phyloP scores from a whole-genome alignment of 2,888 invertebrate genomes.

The Philhelius pedissequus region DNA sequence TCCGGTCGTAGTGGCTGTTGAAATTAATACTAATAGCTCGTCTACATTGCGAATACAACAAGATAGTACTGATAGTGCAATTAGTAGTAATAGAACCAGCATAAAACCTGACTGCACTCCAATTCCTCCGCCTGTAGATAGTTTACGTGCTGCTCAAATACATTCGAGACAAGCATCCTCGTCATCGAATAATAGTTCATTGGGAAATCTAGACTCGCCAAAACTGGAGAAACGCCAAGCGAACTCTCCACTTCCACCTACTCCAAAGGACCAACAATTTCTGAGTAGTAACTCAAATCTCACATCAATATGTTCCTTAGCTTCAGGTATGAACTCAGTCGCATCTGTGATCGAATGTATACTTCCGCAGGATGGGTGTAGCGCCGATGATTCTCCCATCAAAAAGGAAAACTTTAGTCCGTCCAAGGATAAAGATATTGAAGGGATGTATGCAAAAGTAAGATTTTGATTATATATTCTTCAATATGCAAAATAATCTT shows the following conservation, averaged over 20 bases:
- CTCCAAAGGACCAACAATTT: slow-evolving; percentile 80
- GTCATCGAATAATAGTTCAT: slow-evolving; percentile 86
- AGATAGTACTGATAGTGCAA: slow-evolving; percentile 46
- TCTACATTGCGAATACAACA: slow-evolving; percentile 39
- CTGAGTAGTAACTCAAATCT: slow-evolving; percentile 75
- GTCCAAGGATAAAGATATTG: slow-evolving; percentile 83
- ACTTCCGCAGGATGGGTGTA: slow-evolving; percentile 61
- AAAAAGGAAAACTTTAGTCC: slow-evolving; percentile 81
- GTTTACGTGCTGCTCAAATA: slow-evolving; percentile 82
- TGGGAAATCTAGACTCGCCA: slow-evolving; percentile 89
- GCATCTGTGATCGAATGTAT: slow-evolving; percentile 77
- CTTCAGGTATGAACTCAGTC: slow-evolving; percentile 76
- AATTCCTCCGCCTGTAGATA: slow-evolving; percentile 82
- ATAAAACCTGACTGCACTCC: slow-evolving; percentile 70
- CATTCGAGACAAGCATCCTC: slow-evolving; percentile 79
- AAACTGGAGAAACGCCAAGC: slow-evolving; percentile 94
- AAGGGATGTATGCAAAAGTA: slow-evolving; percentile 95
- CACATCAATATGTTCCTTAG: slow-evolving; percentile 73
- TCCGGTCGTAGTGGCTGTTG: slow-evolving; percentile 77
- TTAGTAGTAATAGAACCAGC: slow-evolving; percentile 23
- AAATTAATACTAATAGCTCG: slow-evolving; percentile 75
- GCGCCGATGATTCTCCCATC: slow-evolving; percentile 72
- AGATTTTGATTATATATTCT: no score
- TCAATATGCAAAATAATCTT: neutral
- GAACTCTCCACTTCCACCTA: slow-evolving; percentile 92